Base-by-base conservation (phyloP, 2,888 invertebrate species). In the Drosophila hamatofila region DNA sequence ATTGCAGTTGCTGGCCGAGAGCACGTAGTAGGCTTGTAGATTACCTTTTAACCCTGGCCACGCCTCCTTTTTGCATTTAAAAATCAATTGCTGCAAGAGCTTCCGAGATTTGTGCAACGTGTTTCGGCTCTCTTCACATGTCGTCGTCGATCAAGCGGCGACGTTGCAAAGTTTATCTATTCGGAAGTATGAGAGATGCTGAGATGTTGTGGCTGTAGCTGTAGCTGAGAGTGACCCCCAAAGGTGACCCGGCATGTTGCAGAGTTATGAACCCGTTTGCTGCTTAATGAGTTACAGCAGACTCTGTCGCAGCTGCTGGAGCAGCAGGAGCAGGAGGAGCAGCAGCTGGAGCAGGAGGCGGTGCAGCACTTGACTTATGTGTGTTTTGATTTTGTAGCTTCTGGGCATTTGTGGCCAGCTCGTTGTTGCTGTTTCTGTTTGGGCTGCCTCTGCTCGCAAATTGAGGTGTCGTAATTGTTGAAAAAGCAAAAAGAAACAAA, bases 391-490 rank as follows among this genome's bases (percentile, higher is more conserved):
- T 80, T 71, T 83, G 74, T 87, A 75, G 87, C 87, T 87, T 90
- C 87, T 87, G 87, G 87, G 90, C 87, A 90, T 39, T 18, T 49
- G 27, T 49, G 27, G 30, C 18, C 75, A 46, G 64, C 57, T 49
- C 1, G 16, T 1, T 21, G 21, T 61, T 42, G 18, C 14, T 7
- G 14, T 14, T 44, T 0, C 2, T 16, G 7, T 16, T 33, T 3
- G 9, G 8, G 21, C 0, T 23, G 35, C 23, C 51, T 52, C 44
- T 55, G 35, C 49, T 46, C 41, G 66, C 78, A 90, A 82, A 88
- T 83, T 80, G 80, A 89, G 83, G 88, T 89, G 88, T 88, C 81
- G 88, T 89, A 89, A 88, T 90, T 86, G 88, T 70, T 78, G 67
- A 59, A 77, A 44, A 44, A 25, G 23, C 21, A 33, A 44, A 44